Evolutionary conservation across 1,140 invertebrate genomes (phyloP), one percentile per base, ranked within the genome.

Genomic region (Ips nitidus): DNA sequence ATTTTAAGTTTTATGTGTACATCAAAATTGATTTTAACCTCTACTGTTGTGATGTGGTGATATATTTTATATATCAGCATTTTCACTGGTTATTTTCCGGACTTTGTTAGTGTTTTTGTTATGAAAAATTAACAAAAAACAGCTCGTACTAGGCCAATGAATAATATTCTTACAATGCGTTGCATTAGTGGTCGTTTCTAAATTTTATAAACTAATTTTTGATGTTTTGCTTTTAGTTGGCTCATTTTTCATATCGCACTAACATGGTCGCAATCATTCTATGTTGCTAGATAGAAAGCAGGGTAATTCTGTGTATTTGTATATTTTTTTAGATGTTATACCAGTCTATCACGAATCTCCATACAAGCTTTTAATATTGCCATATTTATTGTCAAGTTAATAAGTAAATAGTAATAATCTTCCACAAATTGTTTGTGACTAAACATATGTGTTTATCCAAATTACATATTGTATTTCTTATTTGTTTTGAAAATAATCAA

Each of bases 51-150:
- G 78, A 78, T 76, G 64, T 76, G 77, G 74, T 77, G 72, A 77
- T 79, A 78, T 79, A 78, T 62, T 6, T 2, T 42, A 4, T 72
- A 76, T 77, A 77, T 76, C 71, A 71, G 75, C 72, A 76, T 73
- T 61, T 77, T 77, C 76, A 74, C 72, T 41, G 45, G 37, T 52
- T 69, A 6, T 60, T 22, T 56, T 37, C 71, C 70, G 73, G 69
- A 73, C 69, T 75, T 75, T 75, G 74, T 73, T 72, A 74, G 72
- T 71, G 70, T 75, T 77, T 76, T 76, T 75, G 74, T 77, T 74
- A 77, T 75, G 74, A 71, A 70, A 76, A 72, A 73, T 75, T 74
- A 74, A 75, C 73, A 75, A 75, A 75, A 74, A 70, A 58, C 63
- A 69, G 45, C 52, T 65, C 50, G 52, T 62, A 57, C 65, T 69